Base-by-base conservation (phyloP, 2,888 invertebrate species). In the Heptascelio sp. region DNA sequence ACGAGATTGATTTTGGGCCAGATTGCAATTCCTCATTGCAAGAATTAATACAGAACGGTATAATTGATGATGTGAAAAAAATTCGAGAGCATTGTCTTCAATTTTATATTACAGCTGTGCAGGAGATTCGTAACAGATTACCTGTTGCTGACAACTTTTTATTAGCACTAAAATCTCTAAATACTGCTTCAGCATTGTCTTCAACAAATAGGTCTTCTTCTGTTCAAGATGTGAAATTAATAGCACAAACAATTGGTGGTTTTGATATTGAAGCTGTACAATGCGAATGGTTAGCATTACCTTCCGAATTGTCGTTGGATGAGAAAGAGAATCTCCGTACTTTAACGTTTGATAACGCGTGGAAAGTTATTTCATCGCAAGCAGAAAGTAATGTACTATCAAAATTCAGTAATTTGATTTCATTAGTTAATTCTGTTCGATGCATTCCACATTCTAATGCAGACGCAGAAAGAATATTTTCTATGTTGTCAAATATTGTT, bases 101-200 rank as follows among this genome's bases (percentile, higher is more conserved):
- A 23, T 80, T 80, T 70, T 75, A 75, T 23, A 23, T 80, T 26
- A 25, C 19, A 26, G 73, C 80, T 26, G 70, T 75, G 15, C 46
- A 80, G 13, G 70, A 9, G 1, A 75, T 80, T 51, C 64, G 60
- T 3, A 49, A 64, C 0, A 49, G 64, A 64, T 73, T 80, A 40
- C 75, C 80, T 23, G 23, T 75, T 26, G 46, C 68, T 19, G 49
- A 80, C 37, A 19, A n/a, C 17, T 70, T 75, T 17, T 67, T 67
- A 3, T 64, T 0, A 15, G 30, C 30, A 49, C 19, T 78, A 13
- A 51, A 21, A 17, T 25, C 57, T 57, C 34, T 78, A 1, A 19
- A 40, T 49, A 30, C 65, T n/a, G 4, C 0, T 17, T n/a, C 2
- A 8, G 51, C 17, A 26, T 55, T 73, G 2, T 40, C 19, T 25